Conservation (phyloP, 1,140 invertebrate species). For the Halictus rubicundus region DNA sequence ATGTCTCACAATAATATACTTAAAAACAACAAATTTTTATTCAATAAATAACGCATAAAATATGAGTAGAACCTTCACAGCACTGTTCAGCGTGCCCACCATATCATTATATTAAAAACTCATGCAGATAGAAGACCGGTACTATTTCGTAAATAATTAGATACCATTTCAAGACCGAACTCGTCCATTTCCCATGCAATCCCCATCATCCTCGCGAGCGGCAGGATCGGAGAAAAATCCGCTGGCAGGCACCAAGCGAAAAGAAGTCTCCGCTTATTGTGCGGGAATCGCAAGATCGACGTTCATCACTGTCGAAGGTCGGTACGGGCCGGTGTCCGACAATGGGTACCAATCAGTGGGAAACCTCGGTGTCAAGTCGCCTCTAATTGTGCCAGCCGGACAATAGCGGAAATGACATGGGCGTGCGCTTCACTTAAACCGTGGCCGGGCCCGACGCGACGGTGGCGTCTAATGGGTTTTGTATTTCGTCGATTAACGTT, state of each 20-base stretch:
- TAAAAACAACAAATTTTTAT: too few relatives aligned
- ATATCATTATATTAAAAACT: too few relatives aligned
- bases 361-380: slow-evolving; percentile 51
- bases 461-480: slow-evolving; percentile 65
- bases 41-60: too few relatives aligned
- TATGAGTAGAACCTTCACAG: too few relatives aligned
- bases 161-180: too few relatives aligned
- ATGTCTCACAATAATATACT: too few relatives aligned
- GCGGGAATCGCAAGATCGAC: neutral
- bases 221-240: too few relatives aligned
- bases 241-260: neutral
- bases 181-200: too few relatives aligned
- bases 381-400: slow-evolving; percentile 60
- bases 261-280: neutral
- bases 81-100: too few relatives aligned
- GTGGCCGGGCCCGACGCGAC: slow-evolving; percentile 13
- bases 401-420: slow-evolving; percentile 68
- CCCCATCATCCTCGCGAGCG: too few relatives aligned
- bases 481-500: slow-evolving; percentile 71
- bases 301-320: neutral
- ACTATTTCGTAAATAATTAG: too few relatives aligned
- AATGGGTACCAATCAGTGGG: slow-evolving; percentile 52
- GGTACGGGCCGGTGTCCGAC: neutral
- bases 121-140: too few relatives aligned
- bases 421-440: slow-evolving; percentile 52